Percentiles rank a stretch among this genome's conserved stretches.
phyloP scores from a whole-genome alignment of 2,797 vertebrate species.

The Myoxocephalus aenaeus region DNA sequence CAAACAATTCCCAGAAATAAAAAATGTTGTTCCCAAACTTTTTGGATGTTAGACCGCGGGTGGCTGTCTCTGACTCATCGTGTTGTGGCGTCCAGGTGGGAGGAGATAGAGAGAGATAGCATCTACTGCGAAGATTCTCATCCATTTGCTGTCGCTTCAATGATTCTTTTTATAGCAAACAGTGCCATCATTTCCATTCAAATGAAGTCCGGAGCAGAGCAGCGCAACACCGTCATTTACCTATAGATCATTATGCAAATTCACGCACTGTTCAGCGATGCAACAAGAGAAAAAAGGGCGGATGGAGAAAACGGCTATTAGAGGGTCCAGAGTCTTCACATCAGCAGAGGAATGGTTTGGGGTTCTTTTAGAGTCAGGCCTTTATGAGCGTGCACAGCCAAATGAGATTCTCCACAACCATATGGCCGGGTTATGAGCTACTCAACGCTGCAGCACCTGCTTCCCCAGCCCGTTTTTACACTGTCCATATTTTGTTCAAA shows the following conservation, averaged over 20 bases:
- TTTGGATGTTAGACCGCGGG: constrained; percentile 60
- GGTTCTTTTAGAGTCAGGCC: constrained; percentile 53
- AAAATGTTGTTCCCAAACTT: constrained; percentile 93
- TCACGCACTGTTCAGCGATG: constrained; percentile 57
- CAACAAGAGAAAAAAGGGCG: constrained; percentile 49
- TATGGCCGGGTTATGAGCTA: constrained; percentile 67
- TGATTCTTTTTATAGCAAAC: constrained; percentile 64
- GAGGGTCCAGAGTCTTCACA: constrained; percentile 52
- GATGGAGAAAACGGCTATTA: constrained; percentile 43
- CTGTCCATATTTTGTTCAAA: constrained; percentile 79
- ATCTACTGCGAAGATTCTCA: constrained; percentile 34
- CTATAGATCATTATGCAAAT: constrained; percentile 78
- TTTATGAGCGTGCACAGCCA: constrained; percentile 60
- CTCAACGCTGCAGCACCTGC: constrained; percentile 71
- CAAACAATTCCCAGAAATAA: constrained; percentile 98
- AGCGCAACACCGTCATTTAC: constrained; percentile 67
- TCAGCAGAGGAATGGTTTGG: constrained; percentile 47
- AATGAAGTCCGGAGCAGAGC: constrained; percentile 59
- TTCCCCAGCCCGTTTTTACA: constrained; percentile 66
- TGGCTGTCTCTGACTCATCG: constrained; percentile 57
- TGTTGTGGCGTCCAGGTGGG: constrained; percentile 15
- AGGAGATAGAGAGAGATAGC: constrained; percentile 44
- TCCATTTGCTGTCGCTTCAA: constrained; percentile 49
- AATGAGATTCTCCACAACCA: constrained; percentile 69
- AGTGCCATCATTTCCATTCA: constrained; percentile 74